Conservation (phyloP, 2,113 vertebrate species). For the Melozone crissalis region DNA sequence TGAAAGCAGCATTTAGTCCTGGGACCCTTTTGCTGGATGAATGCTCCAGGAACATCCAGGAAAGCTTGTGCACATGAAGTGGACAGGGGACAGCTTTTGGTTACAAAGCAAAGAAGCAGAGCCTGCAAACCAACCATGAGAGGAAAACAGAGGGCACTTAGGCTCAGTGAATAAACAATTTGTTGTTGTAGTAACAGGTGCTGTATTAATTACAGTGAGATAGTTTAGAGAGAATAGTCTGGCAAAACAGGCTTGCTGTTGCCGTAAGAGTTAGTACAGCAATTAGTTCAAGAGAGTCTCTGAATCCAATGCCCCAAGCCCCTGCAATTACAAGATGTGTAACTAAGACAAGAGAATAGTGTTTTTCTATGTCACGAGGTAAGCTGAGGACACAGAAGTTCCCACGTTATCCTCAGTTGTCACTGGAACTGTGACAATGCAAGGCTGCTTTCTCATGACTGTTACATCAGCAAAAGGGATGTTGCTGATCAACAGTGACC, state of each 20-base stretch:
- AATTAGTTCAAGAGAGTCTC: neutral
- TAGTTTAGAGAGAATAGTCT: neutral
- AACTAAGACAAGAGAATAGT: neutral
- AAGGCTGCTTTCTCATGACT: neutral
- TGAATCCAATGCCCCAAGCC: neutral
- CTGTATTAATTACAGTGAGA: neutral
- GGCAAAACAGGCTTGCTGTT: neutral
- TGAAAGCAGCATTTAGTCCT: neutral
- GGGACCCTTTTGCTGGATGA: too few relatives aligned
- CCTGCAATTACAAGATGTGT: neutral
- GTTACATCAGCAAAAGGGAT: neutral
- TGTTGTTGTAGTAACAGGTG: neutral
- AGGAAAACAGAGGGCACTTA: neutral
- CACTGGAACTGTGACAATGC: neutral
- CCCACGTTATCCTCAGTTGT: neutral
- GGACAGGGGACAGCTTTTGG: neutral
- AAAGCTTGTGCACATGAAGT: neutral
- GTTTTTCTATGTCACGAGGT: neutral
- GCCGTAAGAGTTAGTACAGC: neutral
- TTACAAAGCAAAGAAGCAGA: neutral
- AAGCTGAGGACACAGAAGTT: conserved; percentile 2
- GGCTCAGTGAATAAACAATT: neutral
- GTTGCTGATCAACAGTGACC: neutral
- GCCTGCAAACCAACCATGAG: neutral
- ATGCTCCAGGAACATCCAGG: neutral